Base-by-base conservation (phyloP, 2,113 vertebrate genomes). In the Nasalis larvatus region DNA sequence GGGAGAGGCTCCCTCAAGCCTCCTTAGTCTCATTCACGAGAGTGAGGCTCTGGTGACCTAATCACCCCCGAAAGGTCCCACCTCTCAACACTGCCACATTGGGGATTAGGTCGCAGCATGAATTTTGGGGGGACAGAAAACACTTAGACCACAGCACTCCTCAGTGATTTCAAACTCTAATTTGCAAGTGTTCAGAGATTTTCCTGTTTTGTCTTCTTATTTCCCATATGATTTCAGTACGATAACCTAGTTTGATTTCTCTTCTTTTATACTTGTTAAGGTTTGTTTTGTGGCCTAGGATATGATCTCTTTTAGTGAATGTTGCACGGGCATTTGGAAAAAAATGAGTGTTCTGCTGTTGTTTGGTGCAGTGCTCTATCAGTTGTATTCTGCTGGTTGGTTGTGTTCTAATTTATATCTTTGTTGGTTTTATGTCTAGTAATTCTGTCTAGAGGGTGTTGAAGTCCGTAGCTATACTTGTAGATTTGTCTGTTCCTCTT, bases 401-500 rank as follows among this genome's bases (percentile, higher is more conserved):
- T 47, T 77, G 74, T 47, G 27, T 30, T 3, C 89, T 1, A 1
- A 3, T 18, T 35, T 35, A 56, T 21, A 0, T 11, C 27, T 3
- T 4, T 32, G 58, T 4, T 40, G 60, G 1, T n/a, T 27, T 81
- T 37, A 4, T 12, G 47, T 58, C 37, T 88, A 1, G 25, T 4
- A 0, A 2, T 30, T 8, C 58, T 49, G 84, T n/a, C 25, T 3
- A n/a, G 77, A 13, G n/a, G 12, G 9, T 40, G 25, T 16, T 40
- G 12, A 0, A 9, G 45, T 40, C 47, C 27, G 30, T 4, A 0
- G 9, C 16, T 25, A 0, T 68, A 1, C 30, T 23, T 60, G 69
- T 14, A 32, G 30, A 3, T 52, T 69, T 56, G 63, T 12, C 42
- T 35, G 3, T 12, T 8, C 68, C 8, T 23, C 45, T 71, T 32